Percentiles rank a stretch among this genome's conserved stretches.
Conservation (phyloP, 2,113 vertebrate species). For the Rhinopomastus cyanomelas region DNA sequence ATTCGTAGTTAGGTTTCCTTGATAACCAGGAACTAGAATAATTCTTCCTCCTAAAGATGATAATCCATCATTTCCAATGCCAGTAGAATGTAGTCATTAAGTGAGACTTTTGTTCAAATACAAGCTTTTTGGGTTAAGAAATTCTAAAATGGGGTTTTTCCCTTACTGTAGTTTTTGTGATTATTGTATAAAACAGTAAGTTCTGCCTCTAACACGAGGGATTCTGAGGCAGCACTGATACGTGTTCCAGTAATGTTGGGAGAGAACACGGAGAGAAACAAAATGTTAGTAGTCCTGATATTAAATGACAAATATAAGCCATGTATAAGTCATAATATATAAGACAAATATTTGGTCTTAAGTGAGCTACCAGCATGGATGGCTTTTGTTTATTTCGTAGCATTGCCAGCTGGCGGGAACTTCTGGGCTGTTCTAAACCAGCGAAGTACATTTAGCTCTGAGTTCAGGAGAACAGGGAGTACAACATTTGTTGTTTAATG, state of each 20-base stretch:
- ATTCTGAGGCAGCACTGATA: neutral
- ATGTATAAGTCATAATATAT: too few species aligned
- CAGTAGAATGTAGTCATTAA: neutral
- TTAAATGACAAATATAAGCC: neutral
- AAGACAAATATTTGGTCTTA: neutral
- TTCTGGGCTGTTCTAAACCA: neutral
- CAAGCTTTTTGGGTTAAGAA: neutral
- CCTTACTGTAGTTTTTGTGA: neutral
- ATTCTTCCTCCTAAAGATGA: neutral
- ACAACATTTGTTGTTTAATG: neutral
- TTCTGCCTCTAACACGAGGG: neutral
- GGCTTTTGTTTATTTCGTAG: neutral
- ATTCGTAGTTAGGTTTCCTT: neutral
- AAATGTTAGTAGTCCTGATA: neutral
- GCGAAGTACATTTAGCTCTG: neutral
- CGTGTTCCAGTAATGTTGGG: neutral
- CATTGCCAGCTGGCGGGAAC: neutral
- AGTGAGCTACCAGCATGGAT: neutral
- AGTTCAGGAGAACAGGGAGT: neutral
- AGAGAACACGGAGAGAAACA: neutral
- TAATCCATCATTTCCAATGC: neutral
- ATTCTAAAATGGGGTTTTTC: neutral
- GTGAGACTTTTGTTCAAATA: neutral
- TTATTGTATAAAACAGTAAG: neutral
- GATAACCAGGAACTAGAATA: neutral